Conservation (phyloP, 2,113 vertebrate genomes). For the Pseudorectes ferrugineus region DNA sequence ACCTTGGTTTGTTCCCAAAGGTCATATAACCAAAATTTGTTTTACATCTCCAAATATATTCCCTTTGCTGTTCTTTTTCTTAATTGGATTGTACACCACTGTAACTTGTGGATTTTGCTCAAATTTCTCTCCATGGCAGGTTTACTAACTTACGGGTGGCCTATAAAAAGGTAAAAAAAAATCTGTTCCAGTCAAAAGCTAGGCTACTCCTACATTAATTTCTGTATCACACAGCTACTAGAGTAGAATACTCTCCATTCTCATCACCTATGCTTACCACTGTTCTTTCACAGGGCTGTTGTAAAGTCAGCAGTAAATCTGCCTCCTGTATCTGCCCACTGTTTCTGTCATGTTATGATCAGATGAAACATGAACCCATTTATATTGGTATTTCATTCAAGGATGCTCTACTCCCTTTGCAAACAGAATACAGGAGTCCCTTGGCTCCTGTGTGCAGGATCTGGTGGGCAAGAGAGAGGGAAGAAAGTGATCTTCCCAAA, state of each 20-base stretch:
- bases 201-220: background rate
- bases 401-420: background rate
- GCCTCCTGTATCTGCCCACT: background rate
- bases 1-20: background rate
- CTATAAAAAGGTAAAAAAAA: background rate
- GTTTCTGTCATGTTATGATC: background rate
- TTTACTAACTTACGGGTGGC: background rate
- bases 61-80: background rate
- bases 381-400: background rate
- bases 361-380: background rate
- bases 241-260: background rate
- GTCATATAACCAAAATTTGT: background rate
- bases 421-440: background rate
- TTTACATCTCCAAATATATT: background rate
- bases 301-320: background rate
- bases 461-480: background rate
- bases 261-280: background rate
- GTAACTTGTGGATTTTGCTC: background rate
- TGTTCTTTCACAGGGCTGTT: background rate
- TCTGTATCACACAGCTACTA: background rate
- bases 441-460: background rate
- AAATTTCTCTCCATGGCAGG: background rate
- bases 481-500: background rate
- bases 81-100: background rate
- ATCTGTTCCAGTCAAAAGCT: background rate